phyloP scores from a whole-genome alignment of 2,797 vertebrate species.

The Mallotus villosus region DNA sequence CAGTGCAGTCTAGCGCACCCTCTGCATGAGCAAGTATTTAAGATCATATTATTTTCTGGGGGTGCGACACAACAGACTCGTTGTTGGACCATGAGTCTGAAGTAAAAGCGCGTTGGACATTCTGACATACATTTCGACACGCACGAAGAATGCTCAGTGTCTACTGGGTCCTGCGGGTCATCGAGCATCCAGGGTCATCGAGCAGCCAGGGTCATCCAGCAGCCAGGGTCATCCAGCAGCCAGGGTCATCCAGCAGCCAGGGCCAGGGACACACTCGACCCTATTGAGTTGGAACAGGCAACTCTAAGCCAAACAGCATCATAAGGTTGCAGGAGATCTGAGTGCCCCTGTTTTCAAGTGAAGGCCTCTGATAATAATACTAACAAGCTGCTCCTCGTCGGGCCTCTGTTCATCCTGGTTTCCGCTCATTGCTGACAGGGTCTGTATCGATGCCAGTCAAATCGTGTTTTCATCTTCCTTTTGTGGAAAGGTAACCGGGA shows the following conservation, averaged over 20 bases:
- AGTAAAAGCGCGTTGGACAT: background rate
- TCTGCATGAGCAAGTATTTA: conserved; percentile 12
- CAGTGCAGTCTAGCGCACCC: conserved; percentile 10
- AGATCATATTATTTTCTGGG: conserved; percentile 29
- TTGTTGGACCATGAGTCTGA: background rate
- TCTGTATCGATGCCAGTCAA: background rate
- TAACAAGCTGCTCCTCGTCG: background rate
- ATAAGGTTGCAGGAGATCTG: background rate
- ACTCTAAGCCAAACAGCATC: background rate
- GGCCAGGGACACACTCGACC: background rate
- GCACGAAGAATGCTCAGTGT: background rate
- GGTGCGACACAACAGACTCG: background rate
- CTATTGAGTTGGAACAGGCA: background rate
- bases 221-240: background rate
- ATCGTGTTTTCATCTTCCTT: background rate
- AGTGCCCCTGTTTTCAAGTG: background rate
- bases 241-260: background rate
- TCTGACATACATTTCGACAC: background rate
- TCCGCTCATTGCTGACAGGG: background rate
- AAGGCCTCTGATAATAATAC: background rate
- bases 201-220: background rate
- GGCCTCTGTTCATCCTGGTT: conserved; percentile 3
- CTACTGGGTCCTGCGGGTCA: background rate
- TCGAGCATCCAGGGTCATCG: background rate
- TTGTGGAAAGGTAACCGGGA: background rate